Base-by-base conservation (phyloP, 1,140 invertebrate genomes). In the Saxidomus purpurata region DNA sequence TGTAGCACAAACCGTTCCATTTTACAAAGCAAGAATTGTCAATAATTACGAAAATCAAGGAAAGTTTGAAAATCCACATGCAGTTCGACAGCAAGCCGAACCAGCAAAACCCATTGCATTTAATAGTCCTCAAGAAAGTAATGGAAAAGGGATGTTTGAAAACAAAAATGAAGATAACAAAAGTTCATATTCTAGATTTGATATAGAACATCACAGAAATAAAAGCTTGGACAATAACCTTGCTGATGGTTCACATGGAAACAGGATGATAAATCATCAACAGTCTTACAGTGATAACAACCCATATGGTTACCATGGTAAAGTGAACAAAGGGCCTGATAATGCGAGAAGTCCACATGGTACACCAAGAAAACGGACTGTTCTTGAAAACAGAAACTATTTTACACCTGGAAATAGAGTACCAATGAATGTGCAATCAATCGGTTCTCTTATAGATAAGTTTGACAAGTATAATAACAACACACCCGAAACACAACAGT, bases 41-140 rank as follows among this genome's bases (percentile, higher is more conserved):
- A 89, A 89, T 43, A 89, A 83, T 43, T 89, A 89, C 63, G 87
- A 89, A 74, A 89, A 89, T 63, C 87, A 89, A 74, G 87, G 87
- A 31, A 89, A 89, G 63, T 89, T 89, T 49, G 87, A 89, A 43
- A 83, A 59, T 38, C 80, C 81, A 11, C 47, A 83, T 77, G 80
- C 52, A 17, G 34, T 74, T 34, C 43, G 80, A 74, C 87, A 83
- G n/a, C 79, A 83, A 19, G 87, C 87, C 4, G 79, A 89, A 55
- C 52, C 87, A 8, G 87, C 71, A 28, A 74, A 74, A 59, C 49
- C 85, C 1, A 17, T 81, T 4, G 19, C 43, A 34, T 52, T 79
- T 36, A 36, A 55, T 8, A 55, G 31, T 79, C 59, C 49, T 31
- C 28, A 31, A 31, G 76, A 79, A 1, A 55, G n/a, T 79, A 28